A percentile compares a stretch with the other conserved stretches of the same genome.
Conservation (phyloP, 2,797 vertebrate species). For the Acipenser transmontanus region DNA sequence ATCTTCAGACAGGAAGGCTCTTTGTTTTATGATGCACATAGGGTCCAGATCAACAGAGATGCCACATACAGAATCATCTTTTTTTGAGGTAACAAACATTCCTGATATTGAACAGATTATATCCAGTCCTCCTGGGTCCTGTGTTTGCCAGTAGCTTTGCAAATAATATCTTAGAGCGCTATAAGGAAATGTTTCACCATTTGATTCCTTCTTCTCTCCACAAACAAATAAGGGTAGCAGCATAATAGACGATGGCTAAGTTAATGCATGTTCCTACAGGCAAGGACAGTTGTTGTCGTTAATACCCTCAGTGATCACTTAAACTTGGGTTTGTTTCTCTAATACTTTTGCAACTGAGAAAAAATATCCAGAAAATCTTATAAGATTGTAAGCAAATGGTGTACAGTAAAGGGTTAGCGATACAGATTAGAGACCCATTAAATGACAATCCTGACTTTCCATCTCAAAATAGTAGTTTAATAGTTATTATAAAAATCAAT, state of each 20-base stretch:
- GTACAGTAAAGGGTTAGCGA: too few relatives aligned
- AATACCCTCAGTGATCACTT: too few relatives aligned
- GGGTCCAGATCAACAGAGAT: constrained; percentile 53
- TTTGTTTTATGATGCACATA: background rate
- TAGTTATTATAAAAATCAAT: constrained; percentile 16
- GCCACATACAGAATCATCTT: constrained; percentile 42
- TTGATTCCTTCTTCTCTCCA: constrained; percentile 23
- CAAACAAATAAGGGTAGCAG: constrained; percentile 38
- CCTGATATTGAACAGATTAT: constrained; percentile 60
- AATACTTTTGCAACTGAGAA: too few relatives aligned
- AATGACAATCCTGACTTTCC: background rate
- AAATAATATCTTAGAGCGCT: constrained; percentile 28
- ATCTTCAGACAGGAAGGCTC: background rate
- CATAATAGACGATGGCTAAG: constrained; percentile 34
- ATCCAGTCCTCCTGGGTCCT: constrained; percentile 57
- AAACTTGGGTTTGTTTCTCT: too few relatives aligned
- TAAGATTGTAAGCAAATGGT: too few relatives aligned
- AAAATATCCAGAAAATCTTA: too few relatives aligned
- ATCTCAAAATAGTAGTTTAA: constrained; percentile 9
- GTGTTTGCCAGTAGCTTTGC: constrained; percentile 52
- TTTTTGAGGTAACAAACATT: constrained; percentile 71
- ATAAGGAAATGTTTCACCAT: constrained; percentile 18
- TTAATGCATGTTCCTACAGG: constrained; percentile 4
- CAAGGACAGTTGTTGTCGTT: too few relatives aligned
- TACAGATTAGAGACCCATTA: constrained; percentile 8